Base-by-base conservation (phyloP, 1,140 invertebrate species). In the Drosophila athabasca region DNA sequence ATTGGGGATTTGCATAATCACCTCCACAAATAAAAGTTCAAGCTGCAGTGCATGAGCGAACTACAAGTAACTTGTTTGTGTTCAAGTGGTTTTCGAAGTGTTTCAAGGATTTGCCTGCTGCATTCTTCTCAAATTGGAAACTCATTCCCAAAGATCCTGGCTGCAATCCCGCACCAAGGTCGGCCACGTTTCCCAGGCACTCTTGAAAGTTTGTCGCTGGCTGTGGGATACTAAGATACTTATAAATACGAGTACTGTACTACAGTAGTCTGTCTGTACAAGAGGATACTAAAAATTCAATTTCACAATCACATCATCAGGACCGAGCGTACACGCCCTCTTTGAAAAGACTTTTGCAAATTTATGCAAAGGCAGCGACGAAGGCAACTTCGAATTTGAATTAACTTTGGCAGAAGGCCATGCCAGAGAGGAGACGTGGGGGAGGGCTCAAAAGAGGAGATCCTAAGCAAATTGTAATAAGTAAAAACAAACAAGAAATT, bases 391-490 rank as follows among this genome's bases (percentile, higher is more conserved):
- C 54, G 45, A 76, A 69, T 87, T 71, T 61, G 50, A 66, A 73
- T 69, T 75, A 59, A 64, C 59, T 79, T 68, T 15, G 57, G 26
- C 46, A 22, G 35, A 50, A n/a, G 44, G 51, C 44, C 6, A 51
- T 26, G 22, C 3, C 17, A 19, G 17, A 29, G 26, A 19, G 17
- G 17, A 19, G 17, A 19, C 2, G 29, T 8, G 19, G 19, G 43
- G 31, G 11, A n/a, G n/a, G n/a, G n/a, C n/a, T n/a, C n/a, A n/a
- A n/a, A n/a, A n/a, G 6, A 19, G 8, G 5, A 41, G 53, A 39
- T 24, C 49, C 43, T 66, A 78, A 82, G 74, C 70, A 87, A 85
- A 85, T 87, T 87, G 78, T 75, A 75, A 87, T 78, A 85, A 85
- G 78, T 72, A 60, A 82, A 75, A 65, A 68, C 70, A 85, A 85